A percentile compares a stretch with the other conserved stretches of the same genome.
Conservation (phyloP, 2,888 invertebrate genomes). For the Cyclophora punctaria region DNA sequence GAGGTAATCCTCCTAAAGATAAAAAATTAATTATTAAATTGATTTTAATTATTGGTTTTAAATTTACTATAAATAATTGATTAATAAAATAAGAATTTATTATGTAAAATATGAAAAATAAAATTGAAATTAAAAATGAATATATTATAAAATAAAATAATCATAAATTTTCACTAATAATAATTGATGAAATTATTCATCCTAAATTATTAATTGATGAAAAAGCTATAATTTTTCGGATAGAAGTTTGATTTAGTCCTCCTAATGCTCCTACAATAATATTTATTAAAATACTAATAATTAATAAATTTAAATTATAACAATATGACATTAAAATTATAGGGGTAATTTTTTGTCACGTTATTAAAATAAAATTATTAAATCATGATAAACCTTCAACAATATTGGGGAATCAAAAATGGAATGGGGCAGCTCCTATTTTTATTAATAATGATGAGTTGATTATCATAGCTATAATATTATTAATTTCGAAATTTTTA, state of each 20-base stretch:
- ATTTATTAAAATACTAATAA: constrained; percentile 58
- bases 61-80: constrained; percentile 62
- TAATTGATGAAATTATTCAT: constrained; percentile 67
- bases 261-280: constrained; percentile 64
- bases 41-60: constrained; percentile 62
- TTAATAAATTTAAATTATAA: constrained; percentile 54
- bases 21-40: constrained; percentile 69
- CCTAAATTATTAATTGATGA: constrained; percentile 79
- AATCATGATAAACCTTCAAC: constrained; percentile 75
- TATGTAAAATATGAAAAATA: constrained; percentile 61
- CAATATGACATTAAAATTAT: constrained; percentile 71
- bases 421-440: constrained; percentile 75
- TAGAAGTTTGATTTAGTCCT: constrained; percentile 70
- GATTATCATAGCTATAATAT: constrained; percentile 41
- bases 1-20: constrained; percentile 75
- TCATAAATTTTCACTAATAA: constrained; percentile 64
- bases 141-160: constrained; percentile 62
- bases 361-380: constrained; percentile 73
- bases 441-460: constrained; percentile 66
- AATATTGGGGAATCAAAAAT: constrained; percentile 77
- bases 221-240: constrained; percentile 76
- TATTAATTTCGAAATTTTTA: constrained; percentile 45
- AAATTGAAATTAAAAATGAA: constrained; percentile 53
- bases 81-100: constrained; percentile 67
- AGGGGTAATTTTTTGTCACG: constrained; percentile 79